Base-by-base conservation (phyloP, 2,888 invertebrate genomes). In the Malthinus flaveolus region DNA sequence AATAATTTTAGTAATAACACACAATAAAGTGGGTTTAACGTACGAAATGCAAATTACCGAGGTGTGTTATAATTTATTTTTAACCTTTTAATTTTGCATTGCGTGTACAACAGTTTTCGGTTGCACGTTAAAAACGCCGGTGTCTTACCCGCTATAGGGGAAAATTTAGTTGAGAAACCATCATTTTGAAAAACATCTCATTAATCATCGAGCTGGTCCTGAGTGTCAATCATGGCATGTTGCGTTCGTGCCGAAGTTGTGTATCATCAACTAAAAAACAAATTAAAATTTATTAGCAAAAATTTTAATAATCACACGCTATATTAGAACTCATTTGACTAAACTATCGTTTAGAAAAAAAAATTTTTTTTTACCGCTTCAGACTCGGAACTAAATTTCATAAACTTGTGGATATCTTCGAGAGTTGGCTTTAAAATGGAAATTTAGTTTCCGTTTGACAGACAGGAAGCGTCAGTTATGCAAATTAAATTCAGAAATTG, bases 111-210 rank as follows among this genome's bases (percentile, higher is more conserved):
- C 44, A 59, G 56, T 55, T 61, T 62, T 59, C 61, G 50, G 61
- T 51, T 56, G 56, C 56, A 54, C 63, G 65, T 65, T 63, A 63
- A 61, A 61, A 49, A 58, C 60, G 46, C 52, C 31, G 32, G 59
- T 56, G 61, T 59, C 63, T 64, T 63, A 59, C 59, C 47, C 48
- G 51, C 42, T 32, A 52, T 64, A 66, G 70, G 67, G 68, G 70
- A 66, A 71, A 71, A 68, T 74, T 74, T 69, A 70, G 73, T 71
- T 75, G 70, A 71, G 75, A 72, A 76, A 76, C 75, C 77, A 76
- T 76, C 77, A 77, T 77, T 78, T 77, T 77, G 73, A 73, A 75
- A 71, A 76, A 75, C 73, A 73, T 74, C 75, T 75, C 77, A 75
- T 78, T 78, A 76, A 79, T 78, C 78, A 78, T 78, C 71, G 64